Evolutionary conservation across 2,888 invertebrate species (phyloP).

Genomic region (Acanthacorydalis orientalis): DNA sequence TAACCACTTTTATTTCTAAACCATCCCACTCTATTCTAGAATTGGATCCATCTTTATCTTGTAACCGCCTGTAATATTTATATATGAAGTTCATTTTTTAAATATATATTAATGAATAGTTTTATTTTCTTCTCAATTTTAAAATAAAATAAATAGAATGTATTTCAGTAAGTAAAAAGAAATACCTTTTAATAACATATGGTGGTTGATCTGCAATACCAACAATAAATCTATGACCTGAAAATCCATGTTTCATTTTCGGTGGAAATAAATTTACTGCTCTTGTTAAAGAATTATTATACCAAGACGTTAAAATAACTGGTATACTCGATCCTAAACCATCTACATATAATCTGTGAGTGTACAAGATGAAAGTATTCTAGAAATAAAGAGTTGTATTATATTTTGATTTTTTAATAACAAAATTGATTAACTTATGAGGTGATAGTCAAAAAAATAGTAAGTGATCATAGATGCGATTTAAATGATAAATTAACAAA

Average conservation of each 20-base stretch:
- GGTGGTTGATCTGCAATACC: constrained; percentile 58
- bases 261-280: constrained; percentile 47
- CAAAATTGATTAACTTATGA: too few species aligned
- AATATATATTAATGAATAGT: too few species aligned
- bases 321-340: constrained; percentile 54
- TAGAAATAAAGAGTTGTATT: constrained; percentile 6
- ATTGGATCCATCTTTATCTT: constrained; percentile 30
- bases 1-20: constrained; percentile 49
- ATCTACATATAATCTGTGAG: constrained; percentile 54
- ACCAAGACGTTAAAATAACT: constrained; percentile 54
- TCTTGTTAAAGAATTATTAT: constrained; percentile 38
- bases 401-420: too few species aligned
- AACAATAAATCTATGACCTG: constrained; percentile 56
- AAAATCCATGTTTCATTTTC: constrained; percentile 50
- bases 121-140: neutral
- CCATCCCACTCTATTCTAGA: constrained; percentile 47
- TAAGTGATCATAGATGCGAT: too few species aligned
- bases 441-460: too few species aligned
- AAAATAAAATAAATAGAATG: neutral
- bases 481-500: too few species aligned
- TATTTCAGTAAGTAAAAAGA: neutral
- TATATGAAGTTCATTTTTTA: too few species aligned
- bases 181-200: constrained; percentile 46
- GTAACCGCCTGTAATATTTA: constrained; percentile 15
- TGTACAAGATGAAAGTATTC: constrained; percentile 53